A percentile compares a stretch with the other conserved stretches of the same genome.
Evolutionary conservation across 2,888 invertebrate genomes (phyloP).

Genomic region (Tetheella fluctuosa): DNA sequence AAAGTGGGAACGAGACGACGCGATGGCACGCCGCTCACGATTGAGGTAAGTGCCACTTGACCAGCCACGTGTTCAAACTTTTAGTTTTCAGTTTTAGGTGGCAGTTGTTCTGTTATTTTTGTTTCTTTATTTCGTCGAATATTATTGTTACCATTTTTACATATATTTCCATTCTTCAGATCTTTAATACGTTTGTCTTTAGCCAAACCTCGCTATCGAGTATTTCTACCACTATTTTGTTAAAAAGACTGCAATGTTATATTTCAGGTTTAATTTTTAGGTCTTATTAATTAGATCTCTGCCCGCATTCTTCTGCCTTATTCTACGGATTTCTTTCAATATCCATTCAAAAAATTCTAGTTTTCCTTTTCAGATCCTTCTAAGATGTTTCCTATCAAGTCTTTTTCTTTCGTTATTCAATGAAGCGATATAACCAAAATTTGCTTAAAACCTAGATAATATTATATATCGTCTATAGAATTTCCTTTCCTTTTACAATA

Average conservation of each 20-base stretch:
- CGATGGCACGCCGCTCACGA: slow-evolving; percentile 72
- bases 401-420: too few relatives aligned
- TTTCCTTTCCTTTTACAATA: neutral
- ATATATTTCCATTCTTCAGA: neutral
- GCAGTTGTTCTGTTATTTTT: slow-evolving; percentile 36
- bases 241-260: neutral
- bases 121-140: slow-evolving; percentile 39
- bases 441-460: too few relatives aligned
- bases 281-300: neutral
- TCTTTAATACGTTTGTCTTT: neutral
- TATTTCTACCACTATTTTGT: neutral
- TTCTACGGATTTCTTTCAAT: neutral
- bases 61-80: slow-evolving; percentile 76
- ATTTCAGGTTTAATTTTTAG: neutral
- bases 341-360: neutral
- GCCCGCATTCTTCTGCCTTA: neutral
- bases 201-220: neutral
- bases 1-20: slow-evolving; percentile 82
- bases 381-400: too few relatives aligned
- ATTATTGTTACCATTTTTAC: slow-evolving; percentile 31
- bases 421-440: too few relatives aligned
- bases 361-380: too few relatives aligned
- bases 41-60: slow-evolving; percentile 79
- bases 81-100: slow-evolving; percentile 53
- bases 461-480: neutral